phyloP scores from a whole-genome alignment of 2,113 vertebrate species.

The Mastomys natalensis region DNA sequence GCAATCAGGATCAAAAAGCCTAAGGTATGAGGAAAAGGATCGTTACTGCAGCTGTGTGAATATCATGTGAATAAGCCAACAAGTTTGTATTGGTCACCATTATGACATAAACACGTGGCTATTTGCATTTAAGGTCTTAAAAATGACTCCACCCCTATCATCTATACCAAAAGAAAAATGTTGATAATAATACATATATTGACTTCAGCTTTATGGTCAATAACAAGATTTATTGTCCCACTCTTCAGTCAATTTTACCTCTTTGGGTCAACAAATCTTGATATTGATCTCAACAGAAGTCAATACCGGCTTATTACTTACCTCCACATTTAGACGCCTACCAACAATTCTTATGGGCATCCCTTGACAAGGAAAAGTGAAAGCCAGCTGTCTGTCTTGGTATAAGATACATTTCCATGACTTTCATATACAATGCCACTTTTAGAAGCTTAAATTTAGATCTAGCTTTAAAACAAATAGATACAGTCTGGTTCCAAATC shows the following conservation, averaged over 20 bases:
- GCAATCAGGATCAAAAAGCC: slow-evolving; percentile 74
- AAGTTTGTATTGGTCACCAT: slow-evolving; percentile 48
- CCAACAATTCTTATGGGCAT: slow-evolving; percentile 84
- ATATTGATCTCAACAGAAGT: slow-evolving; percentile 87
- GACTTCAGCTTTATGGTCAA: slow-evolving; percentile 87
- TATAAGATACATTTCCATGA: slow-evolving; percentile 43
- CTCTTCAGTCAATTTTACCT: slow-evolving; percentile 89
- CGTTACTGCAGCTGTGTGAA: slow-evolving; percentile 56
- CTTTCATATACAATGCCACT: slow-evolving; percentile 29
- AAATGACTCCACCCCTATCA: slow-evolving; percentile 83
- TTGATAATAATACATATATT: slow-evolving; percentile 89
- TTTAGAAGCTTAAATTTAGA: slow-evolving; percentile 48
- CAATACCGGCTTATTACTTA: slow-evolving; percentile 88
- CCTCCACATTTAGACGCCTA: slow-evolving; percentile 83
- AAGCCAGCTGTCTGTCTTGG: slow-evolving; percentile 72
- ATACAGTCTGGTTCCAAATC: neutral
- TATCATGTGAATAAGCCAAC: neutral
- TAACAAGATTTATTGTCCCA: slow-evolving; percentile 88
- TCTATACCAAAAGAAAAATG: slow-evolving; percentile 87
- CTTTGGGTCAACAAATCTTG: slow-evolving; percentile 89
- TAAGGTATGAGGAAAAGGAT: slow-evolving; percentile 69
- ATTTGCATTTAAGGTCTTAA: slow-evolving; percentile 77
- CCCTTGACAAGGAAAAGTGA: slow-evolving; percentile 73
- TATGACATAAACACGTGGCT: slow-evolving; percentile 51
- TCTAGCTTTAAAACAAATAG: slow-evolving; percentile 61